A percentile compares a stretch with the other conserved stretches of the same genome.
These are phyloP conservation scores for Margaritifera margaritifera DNA, from an alignment of 2,888 invertebrate genomes.

Conservation along the genomic window DNA sequence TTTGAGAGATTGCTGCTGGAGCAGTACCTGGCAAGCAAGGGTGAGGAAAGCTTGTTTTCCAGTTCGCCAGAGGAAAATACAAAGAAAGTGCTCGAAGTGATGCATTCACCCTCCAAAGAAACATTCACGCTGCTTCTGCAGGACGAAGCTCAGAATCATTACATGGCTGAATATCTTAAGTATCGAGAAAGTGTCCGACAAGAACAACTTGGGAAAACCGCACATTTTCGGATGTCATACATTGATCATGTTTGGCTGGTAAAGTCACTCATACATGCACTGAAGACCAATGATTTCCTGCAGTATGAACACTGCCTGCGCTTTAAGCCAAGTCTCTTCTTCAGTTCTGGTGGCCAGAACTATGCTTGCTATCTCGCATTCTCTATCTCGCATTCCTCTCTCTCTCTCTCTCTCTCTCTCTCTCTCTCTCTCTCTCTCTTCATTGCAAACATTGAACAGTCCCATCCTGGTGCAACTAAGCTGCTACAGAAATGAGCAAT, in stretches of 20 bases:
- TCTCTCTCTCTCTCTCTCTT: too few species aligned
- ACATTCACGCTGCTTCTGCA: too few species aligned
- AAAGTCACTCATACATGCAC: conserved; percentile 3
- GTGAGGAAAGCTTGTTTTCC: too few species aligned
- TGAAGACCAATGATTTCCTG: conserved; percentile 2
- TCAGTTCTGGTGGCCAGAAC: conserved; percentile 18
- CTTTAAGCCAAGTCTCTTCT: conserved; percentile 13
- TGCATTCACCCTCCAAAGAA: too few species aligned
- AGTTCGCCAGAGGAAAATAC: too few species aligned
- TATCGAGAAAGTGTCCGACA: too few species aligned
- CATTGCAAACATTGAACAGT: background rate
- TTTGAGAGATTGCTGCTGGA: conserved; percentile 8
- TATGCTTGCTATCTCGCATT: conserved; percentile 12
- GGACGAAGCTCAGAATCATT: too few species aligned
- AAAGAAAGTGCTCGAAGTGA: too few species aligned
- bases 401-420: too few species aligned
- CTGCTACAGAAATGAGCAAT: conserved; percentile 9
- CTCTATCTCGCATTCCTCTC: too few species aligned
- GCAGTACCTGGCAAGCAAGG: background rate
- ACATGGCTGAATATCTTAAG: too few species aligned
- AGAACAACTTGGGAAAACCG: too few species aligned
- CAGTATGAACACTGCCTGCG: conserved; percentile 1
- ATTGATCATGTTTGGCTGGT: conserved; percentile 10
- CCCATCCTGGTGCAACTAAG: background rate
- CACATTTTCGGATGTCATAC: conserved; percentile 11